Base-by-base conservation (phyloP, 2,888 invertebrate genomes). In the Halocaridina rubra region DNA sequence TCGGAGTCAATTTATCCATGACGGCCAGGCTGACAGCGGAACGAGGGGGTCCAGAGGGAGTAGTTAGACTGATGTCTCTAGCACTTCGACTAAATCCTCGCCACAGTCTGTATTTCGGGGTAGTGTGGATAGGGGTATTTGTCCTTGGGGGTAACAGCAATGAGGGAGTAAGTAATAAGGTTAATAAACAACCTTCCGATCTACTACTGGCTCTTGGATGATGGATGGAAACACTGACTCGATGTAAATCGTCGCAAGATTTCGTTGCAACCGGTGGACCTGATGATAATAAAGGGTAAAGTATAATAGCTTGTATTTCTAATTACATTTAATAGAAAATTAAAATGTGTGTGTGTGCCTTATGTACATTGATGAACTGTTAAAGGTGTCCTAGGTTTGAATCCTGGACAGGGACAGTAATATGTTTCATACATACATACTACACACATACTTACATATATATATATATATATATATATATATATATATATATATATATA, bases 71-170 rank as follows among this genome's bases (percentile, higher is more conserved):
- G 13, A 82, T 53, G 82, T 82, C 82, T 59, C 82, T 19, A 13
- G 77, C 77, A 24, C 82, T 82, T 33, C 82, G 82, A 22, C 82
- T 82, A 53, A 82, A 82, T 16, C 82, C 82, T n/a, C 72, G 77
- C 82, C 82, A 82, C 69, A 82, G 22, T 7, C 82, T 69, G 57
- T 82, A 82, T 29, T 82, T 82, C 61, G 77, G 8, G 5, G 69
- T 71, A n/a, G 27, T 30, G 61, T 76, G 71, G 24, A 77, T 69
- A 8, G 77, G 53, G 3, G 77, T 69, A 29, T 19, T 64, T n/a
- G 77, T 33, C 10, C 64, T 61, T 3, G 78, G 78, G 16, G 78
- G 32, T 4, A 67, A 27, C 7, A 78, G 27, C 2, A 78, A 46
- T 3, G 69, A 53, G 10, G 82, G 82, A 22, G 82, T 82, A 10